phyloP scores from a whole-genome alignment of 2,113 vertebrate species.

The Campylomormyrus tamandua region DNA sequence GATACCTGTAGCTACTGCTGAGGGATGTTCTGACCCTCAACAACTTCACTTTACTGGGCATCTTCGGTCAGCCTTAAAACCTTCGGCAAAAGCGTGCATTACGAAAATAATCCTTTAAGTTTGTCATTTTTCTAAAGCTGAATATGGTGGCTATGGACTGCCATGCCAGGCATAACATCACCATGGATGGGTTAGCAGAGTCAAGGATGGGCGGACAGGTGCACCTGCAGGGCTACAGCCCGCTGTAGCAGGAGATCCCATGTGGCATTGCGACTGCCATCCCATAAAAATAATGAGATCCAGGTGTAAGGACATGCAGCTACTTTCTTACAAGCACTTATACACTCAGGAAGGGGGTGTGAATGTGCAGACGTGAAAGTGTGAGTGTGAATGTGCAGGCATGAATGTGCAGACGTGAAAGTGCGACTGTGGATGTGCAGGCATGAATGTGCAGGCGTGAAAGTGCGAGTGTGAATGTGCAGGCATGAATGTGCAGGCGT shows the following conservation, averaged over 20 bases:
- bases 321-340: not conserved
- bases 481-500: too few species aligned
- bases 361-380: not conserved
- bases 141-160: not conserved
- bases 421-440: not conserved
- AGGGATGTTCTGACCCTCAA: not conserved
- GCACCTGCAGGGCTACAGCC: not conserved
- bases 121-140: not conserved
- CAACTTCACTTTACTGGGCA: not conserved
- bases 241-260: not conserved
- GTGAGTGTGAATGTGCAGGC: not conserved
- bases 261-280: not conserved
- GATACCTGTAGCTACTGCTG: not conserved
- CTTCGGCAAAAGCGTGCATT: not conserved
- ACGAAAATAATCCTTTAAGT: not conserved
- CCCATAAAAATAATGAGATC: not conserved
- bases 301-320: not conserved
- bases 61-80: not conserved
- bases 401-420: not conserved
- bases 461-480: too few species aligned
- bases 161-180: not conserved
- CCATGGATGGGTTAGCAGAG: not conserved
- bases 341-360: not conserved
- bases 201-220: not conserved
- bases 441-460: not conserved